Conservation (phyloP, 2,888 invertebrate species). For the Tipula helvola region DNA sequence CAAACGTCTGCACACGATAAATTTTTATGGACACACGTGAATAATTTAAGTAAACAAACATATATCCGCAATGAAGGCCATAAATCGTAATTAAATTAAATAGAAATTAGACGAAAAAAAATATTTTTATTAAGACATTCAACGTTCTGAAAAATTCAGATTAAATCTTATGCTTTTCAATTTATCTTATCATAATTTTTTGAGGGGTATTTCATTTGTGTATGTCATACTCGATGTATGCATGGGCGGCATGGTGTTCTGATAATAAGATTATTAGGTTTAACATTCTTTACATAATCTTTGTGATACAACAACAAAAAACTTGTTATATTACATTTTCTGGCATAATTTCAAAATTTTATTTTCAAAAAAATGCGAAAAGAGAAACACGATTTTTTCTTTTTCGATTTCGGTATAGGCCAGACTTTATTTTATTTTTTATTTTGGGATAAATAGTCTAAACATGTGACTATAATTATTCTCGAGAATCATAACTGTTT, state of each 20-base stretch:
- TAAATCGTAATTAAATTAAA: background rate
- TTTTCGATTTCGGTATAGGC: background rate
- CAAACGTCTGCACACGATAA: background rate
- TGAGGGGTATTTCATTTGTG: no score
- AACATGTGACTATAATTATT: background rate
- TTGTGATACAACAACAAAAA: background rate
- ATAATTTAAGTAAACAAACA: background rate
- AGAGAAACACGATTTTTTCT: background rate
- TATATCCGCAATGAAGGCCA: background rate
- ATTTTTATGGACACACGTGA: background rate
- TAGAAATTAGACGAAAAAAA: background rate
- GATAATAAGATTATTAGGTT: background rate
- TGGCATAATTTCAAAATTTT: background rate
- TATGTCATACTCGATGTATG: no score
- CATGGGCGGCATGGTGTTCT: background rate
- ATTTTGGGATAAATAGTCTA: background rate
- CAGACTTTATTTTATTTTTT: background rate
- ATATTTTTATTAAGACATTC: background rate
- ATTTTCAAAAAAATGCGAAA: background rate
- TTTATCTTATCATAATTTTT: background rate
- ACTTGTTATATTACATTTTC: background rate
- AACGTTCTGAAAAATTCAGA: background rate
- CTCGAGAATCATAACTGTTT: background rate
- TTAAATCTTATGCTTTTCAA: background rate
- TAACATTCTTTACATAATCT: background rate